phyloP scores from a whole-genome alignment of 2,888 invertebrate genomes.

The Macrosoma leucophasiata region DNA sequence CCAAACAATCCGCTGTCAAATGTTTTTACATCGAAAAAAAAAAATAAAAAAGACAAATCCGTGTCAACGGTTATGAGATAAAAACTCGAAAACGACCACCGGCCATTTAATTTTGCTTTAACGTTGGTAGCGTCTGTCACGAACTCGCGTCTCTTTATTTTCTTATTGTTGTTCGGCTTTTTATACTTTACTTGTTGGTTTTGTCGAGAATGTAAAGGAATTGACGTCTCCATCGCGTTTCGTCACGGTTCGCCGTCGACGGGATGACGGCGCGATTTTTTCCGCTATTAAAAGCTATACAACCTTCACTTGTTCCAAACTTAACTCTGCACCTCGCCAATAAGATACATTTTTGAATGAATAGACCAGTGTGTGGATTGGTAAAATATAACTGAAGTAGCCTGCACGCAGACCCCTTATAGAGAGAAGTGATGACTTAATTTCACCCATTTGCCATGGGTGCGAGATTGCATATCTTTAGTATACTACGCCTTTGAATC shows the following conservation, averaged over 20 bases:
- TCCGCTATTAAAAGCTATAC: slow-evolving; percentile 40
- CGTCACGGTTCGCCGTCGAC: slow-evolving; percentile 57
- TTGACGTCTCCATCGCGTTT: slow-evolving; percentile 66
- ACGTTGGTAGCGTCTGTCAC: slow-evolving; percentile 27
- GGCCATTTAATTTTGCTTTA: slow-evolving; percentile 16
- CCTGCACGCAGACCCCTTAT: slow-evolving; percentile 50
- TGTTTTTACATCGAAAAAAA: too few species aligned
- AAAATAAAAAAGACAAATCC: slow-evolving; percentile 17
- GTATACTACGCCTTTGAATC: slow-evolving; percentile 18
- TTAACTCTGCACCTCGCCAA: neutral
- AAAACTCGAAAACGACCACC: slow-evolving; percentile 8
- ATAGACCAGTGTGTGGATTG: slow-evolving; percentile 15
- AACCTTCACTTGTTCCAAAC: slow-evolving; percentile 5
- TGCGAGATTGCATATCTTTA: slow-evolving; percentile 29
- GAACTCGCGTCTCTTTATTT: slow-evolving; percentile 31
- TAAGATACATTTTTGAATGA: slow-evolving; percentile 10
- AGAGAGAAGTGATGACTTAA: slow-evolving; percentile 62
- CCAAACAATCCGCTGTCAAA: too few species aligned
- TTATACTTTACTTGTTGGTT: slow-evolving; percentile 64
- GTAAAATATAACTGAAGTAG: slow-evolving; percentile 38
- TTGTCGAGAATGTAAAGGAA: slow-evolving; percentile 62
- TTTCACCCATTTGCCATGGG: slow-evolving; percentile 58
- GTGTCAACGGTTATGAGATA: slow-evolving; percentile 12
- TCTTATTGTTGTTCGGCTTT: slow-evolving; percentile 36
- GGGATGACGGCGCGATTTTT: slow-evolving; percentile 66